phyloP scores from a whole-genome alignment of 1,140 invertebrate genomes.

The Theocolax elegans region DNA sequence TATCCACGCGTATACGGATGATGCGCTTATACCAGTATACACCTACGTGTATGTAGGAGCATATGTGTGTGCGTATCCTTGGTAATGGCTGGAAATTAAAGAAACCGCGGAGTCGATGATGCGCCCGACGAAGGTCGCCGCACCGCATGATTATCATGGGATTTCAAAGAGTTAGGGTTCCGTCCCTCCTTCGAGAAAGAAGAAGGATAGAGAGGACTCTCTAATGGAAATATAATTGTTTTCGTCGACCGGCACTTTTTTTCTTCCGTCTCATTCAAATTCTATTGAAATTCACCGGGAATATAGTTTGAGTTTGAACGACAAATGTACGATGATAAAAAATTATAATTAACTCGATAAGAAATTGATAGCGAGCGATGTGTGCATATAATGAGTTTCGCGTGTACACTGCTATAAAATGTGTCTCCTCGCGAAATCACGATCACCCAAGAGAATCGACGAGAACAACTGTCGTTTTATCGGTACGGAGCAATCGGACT shows the following conservation, averaged over 20 bases:
- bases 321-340: not conserved
- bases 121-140: slow-evolving; percentile 24
- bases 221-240: slow-evolving; percentile 59
- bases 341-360: slow-evolving; percentile 32
- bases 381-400: slow-evolving; percentile 21
- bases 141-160: slow-evolving; percentile 50
- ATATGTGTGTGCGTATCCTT: slow-evolving; percentile 9
- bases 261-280: not conserved
- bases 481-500: slow-evolving; percentile 60
- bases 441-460: slow-evolving; percentile 54
- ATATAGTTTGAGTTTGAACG: not conserved
- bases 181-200: slow-evolving; percentile 28
- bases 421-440: slow-evolving; percentile 7
- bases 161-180: slow-evolving; percentile 49
- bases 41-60: not conserved
- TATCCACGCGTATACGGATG: not conserved
- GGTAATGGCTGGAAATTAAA: slow-evolving; percentile 53
- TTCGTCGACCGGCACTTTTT: slow-evolving; percentile 3
- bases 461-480: slow-evolving; percentile 59
- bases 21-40: no score
- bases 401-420: not conserved
- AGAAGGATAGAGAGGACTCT: not conserved
- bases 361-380: slow-evolving; percentile 19
- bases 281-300: slow-evolving; percentile 1
- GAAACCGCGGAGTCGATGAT: slow-evolving; percentile 52